phyloP scores from a whole-genome alignment of 1,140 invertebrate species.

The Drusus annulatus region DNA sequence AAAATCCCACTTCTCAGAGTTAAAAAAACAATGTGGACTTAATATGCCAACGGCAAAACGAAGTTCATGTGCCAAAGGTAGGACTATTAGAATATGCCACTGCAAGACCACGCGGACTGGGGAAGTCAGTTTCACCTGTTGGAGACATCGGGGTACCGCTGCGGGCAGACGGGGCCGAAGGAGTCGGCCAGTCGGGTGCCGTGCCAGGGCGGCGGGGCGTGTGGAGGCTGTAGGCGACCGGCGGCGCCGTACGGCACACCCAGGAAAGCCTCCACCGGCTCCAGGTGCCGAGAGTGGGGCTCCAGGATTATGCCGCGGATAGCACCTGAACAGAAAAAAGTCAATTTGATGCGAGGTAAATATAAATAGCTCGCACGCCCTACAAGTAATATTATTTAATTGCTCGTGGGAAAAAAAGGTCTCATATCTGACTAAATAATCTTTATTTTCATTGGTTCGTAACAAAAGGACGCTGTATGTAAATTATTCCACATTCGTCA shows the following conservation, averaged over 20 bases:
- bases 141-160: slow-evolving; percentile 80
- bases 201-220: slow-evolving; percentile 78
- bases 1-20: too few relatives aligned
- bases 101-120: too few relatives aligned
- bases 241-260: slow-evolving; percentile 89
- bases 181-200: slow-evolving; percentile 82
- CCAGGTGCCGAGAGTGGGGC: slow-evolving; percentile 81
- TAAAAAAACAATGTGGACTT: too few relatives aligned
- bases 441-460: neutral
- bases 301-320: slow-evolving; percentile 82
- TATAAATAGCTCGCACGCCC: too few relatives aligned
- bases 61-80: too few relatives aligned
- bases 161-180: slow-evolving; percentile 85
- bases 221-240: slow-evolving; percentile 80
- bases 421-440: neutral
- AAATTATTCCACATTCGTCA: slow-evolving; percentile 1
- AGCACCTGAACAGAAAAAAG: slow-evolving; percentile 19
- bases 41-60: too few relatives aligned
- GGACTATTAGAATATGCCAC: too few relatives aligned
- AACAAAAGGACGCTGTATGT: neutral
- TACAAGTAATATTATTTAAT: too few relatives aligned
- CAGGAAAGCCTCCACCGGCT: slow-evolving; percentile 86
- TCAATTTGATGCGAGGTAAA: too few relatives aligned
- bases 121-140: slow-evolving; percentile 69
- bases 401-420: too few relatives aligned